These are phyloP conservation scores for Panthera leo DNA, from an alignment of 2,113 vertebrate species.

Conservation along the genomic window DNA sequence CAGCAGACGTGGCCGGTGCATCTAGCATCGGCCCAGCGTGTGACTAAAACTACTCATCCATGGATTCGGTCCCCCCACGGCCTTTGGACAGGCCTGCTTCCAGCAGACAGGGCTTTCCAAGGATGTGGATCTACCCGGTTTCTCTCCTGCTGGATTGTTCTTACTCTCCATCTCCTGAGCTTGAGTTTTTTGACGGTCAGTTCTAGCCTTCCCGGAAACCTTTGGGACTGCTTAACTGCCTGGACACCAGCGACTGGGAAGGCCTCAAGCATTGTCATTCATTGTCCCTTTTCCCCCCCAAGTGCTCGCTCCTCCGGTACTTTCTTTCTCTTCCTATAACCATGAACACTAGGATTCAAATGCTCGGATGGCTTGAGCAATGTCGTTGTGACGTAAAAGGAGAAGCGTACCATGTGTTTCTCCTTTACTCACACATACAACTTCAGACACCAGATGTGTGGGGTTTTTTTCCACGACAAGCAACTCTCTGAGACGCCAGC, in stretches of 20 bases:
- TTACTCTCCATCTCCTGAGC: background rate
- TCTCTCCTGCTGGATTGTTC: background rate
- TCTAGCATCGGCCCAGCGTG: fast-evolving
- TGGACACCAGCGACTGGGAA: background rate
- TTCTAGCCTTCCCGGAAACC: background rate
- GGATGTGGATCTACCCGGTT: fast-evolving
- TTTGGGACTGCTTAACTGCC: background rate
- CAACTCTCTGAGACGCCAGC: background rate
- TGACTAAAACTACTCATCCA: fast-evolving
- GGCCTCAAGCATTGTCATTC: background rate
- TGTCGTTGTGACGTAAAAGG: background rate
- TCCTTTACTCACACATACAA: background rate
- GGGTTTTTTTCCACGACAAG: background rate
- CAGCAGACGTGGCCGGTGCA: background rate
- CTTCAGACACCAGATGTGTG: background rate
- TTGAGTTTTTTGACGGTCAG: background rate
- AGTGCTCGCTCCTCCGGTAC: background rate
- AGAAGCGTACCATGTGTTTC: background rate
- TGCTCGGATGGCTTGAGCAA: background rate
- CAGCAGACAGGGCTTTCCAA: background rate
- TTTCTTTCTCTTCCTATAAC: background rate
- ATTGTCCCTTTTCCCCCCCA: background rate
- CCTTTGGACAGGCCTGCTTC: background rate
- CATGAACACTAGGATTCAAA: background rate
- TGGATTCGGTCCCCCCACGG: fast-evolving